These are phyloP conservation scores for Peribatodes rhomboidaria DNA, from an alignment of 2,888 invertebrate species.

Conservation along the genomic window DNA sequence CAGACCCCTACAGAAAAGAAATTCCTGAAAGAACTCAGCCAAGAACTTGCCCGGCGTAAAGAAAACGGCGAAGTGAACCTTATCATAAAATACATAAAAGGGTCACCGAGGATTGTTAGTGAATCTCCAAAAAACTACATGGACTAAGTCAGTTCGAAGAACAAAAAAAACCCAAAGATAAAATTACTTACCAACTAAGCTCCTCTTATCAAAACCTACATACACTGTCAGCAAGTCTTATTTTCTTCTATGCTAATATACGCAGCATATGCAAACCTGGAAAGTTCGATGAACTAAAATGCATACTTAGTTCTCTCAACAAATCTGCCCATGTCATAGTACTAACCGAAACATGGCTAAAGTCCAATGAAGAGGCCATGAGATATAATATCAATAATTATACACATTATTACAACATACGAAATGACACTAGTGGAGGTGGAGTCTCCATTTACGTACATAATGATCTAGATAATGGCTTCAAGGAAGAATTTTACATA, in stretches of 20 bases:
- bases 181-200: neutral
- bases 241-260: slow-evolving; percentile 3
- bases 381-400: neutral
- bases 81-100: neutral
- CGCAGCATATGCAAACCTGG: slow-evolving; percentile 1
- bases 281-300: neutral
- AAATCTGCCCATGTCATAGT: neutral
- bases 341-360: slow-evolving; percentile 2
- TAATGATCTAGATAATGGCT: neutral
- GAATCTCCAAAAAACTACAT: slow-evolving; percentile 1
- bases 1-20: too few relatives aligned
- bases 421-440: neutral
- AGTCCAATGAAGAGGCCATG: slow-evolving; percentile 5
- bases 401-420: neutral
- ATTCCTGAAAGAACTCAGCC: neutral
- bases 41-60: too few relatives aligned
- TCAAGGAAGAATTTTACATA: neutral
- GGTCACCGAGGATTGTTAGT: neutral
- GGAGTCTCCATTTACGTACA: slow-evolving; percentile 1
- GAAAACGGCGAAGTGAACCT: neutral
- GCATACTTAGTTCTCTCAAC: neutral
- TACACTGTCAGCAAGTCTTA: neutral
- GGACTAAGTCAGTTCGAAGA: too few relatives aligned
- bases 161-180: neutral
- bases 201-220: neutral